Evolutionary conservation across 2,888 invertebrate species (phyloP), one percentile per base, ranked within the genome.

Genomic region (Nephrocerus scutellatus): DNA sequence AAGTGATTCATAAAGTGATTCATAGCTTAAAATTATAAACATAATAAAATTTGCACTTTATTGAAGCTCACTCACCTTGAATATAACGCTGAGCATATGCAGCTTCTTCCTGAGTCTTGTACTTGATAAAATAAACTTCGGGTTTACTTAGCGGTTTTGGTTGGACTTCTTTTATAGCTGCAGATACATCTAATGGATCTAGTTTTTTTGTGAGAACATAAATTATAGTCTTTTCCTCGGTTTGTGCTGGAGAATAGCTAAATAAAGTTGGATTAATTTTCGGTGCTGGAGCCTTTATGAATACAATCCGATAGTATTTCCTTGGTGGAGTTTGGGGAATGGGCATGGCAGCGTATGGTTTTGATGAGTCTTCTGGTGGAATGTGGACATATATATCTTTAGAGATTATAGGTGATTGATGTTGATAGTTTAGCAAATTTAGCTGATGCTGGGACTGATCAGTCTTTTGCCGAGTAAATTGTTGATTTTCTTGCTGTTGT

Each of bases 71-170:
- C 49, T 41, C 46, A 67, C 67, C 66, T 65, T 68, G 66, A 48
- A 68, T 68, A 24, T 62, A 55, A 35, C 61, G 62, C 41, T 67
- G 67, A 10, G 67, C 68, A 55, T 62, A 60, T 24, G 55, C 59
- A 3, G 68, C 68, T 50, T 68, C 68, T 49, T 63, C 64, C 47
- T 64, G 59, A 1, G 66, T 67, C 39, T 66, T 67, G 52, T 68
- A 68, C 45, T 67, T 68, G 43, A 68, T 66, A 40, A 68, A 68
- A 51, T 62, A 67, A 16, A 68, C 68, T 52, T 68, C 68, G 21
- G 68, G 68, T 47, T 68, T 68, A 48, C 57, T 60, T 23, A 63
- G 63, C 33, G 52, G 57, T 34, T 56, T 56, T 13, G 65, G 61
- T 7, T 60, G 56, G 5, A 51, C 53, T 22, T 61, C 54, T 43